These are phyloP conservation scores for Erythrolamprus reginae DNA, from an alignment of 2,113 vertebrate genomes.

Conservation along the genomic window DNA sequence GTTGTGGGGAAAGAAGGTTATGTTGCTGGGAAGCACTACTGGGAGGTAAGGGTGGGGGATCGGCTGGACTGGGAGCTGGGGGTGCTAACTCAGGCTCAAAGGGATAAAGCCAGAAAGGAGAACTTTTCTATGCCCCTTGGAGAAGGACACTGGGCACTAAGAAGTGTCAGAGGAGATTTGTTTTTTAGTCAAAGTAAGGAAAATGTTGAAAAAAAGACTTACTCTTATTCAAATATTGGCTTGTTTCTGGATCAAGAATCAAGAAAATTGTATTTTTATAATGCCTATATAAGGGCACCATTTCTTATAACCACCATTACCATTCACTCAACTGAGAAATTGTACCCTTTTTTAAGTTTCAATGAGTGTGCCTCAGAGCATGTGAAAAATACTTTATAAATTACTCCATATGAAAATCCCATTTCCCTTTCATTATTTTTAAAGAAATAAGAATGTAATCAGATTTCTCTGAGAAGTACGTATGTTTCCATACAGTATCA, in stretches of 20 bases:
- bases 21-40: slow-evolving; percentile 1
- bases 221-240: background rate
- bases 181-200: background rate
- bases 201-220: background rate
- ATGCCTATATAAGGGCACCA: no score
- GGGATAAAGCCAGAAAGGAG: background rate
- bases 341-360: background rate
- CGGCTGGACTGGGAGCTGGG: background rate
- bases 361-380: no score
- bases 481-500: no score
- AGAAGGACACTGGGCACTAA: background rate
- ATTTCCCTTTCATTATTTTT: background rate
- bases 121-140: background rate
- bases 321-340: background rate
- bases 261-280: background rate
- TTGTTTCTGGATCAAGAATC: background rate
- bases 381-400: no score
- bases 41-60: background rate
- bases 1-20: background rate
- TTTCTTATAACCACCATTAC: background rate
- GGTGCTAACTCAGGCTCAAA: background rate
- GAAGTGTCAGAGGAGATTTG: background rate
- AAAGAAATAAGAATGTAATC: background rate
- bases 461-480: background rate
- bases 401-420: background rate